Evolutionary conservation across 2,888 invertebrate species (phyloP).

Genomic region (Drosophila anceps): DNA sequence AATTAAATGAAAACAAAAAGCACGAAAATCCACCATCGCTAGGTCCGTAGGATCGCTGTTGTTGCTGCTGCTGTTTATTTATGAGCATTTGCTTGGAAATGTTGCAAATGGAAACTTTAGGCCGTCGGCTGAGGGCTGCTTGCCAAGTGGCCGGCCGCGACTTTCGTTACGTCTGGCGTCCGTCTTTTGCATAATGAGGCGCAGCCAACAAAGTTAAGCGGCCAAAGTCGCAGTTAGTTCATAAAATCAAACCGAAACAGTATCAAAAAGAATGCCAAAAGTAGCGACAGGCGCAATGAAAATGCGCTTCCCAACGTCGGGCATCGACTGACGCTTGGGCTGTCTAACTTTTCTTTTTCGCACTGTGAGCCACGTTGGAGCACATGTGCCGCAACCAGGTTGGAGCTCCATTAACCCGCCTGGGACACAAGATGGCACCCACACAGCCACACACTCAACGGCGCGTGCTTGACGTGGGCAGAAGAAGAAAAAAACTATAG

Average conservation of each 20-base stretch:
- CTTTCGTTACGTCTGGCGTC: conserved; percentile 24
- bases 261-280: conserved; percentile 34
- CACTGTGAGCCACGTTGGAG: conserved; percentile 12
- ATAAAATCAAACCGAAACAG: conserved; percentile 53
- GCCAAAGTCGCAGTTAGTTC: conserved; percentile 60
- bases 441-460: background rate
- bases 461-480: background rate
- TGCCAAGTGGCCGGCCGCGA: conserved; percentile 64
- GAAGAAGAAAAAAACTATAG: conserved; percentile 34
- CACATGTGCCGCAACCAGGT: conserved; percentile 33
- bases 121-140: conserved; percentile 52
- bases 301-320: conserved; percentile 41
- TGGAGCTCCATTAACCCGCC: conserved; percentile 43
- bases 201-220: conserved; percentile 60
- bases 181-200: conserved; percentile 69
- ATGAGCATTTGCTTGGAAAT: conserved; percentile 65
- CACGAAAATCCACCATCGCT: conserved; percentile 1
- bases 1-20: background rate
- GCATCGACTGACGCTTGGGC: background rate
- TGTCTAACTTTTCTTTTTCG: background rate
- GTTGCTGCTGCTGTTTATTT: conserved; percentile 53
- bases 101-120: conserved; percentile 61
- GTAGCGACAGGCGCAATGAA: conserved; percentile 51
- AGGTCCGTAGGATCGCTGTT: conserved; percentile 11
- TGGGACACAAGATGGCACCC: conserved; percentile 12